These are phyloP conservation scores for Pseudorhiza aurosa DNA, from an alignment of 30 jellyfish, hydroid and myxozoan genomes.

Conservation along the genomic window DNA sequence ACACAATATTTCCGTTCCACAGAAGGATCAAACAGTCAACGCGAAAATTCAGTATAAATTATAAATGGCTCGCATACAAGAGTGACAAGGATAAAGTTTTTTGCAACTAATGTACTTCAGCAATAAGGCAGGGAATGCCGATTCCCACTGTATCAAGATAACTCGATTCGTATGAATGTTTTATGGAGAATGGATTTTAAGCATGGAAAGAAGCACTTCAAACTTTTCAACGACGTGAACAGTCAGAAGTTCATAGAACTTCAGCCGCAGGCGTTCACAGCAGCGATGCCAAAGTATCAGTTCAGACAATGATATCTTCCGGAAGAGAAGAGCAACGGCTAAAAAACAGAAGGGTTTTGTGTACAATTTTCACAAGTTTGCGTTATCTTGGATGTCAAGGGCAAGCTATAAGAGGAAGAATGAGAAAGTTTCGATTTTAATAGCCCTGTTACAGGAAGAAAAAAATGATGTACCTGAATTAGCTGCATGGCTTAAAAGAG, in stretches of 20 bases:
- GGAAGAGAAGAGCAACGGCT: conserved; percentile 20
- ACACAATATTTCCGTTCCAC: too few species aligned
- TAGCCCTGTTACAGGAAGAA: conserved; percentile 49
- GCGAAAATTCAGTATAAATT: too few species aligned
- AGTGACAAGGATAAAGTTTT: too few species aligned
- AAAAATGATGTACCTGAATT: conserved; percentile 56
- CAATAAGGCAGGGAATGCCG: conserved; percentile 40
- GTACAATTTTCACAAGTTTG: conserved; percentile 8
- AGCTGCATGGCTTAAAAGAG: conserved; percentile 48
- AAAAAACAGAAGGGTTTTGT: conserved; percentile 20
- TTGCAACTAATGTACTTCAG: conserved; percentile 33
- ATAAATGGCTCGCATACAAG: too few species aligned
- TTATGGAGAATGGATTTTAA: conserved; percentile 49
- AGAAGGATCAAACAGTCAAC: too few species aligned
- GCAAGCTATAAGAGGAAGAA: conserved; percentile 15
- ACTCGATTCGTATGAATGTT: conserved; percentile 23
- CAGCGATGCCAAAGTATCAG: conserved; percentile 36
- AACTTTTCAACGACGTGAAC: conserved; percentile 37
- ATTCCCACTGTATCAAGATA: conserved; percentile 24
- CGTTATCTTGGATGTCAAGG: conserved; percentile 34
- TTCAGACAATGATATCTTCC: conserved; percentile 1
- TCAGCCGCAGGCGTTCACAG: conserved; percentile 31
- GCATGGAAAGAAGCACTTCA: conserved; percentile 44
- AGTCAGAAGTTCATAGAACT: conserved; percentile 42
- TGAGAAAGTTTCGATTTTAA: conserved; percentile 25